Percentiles rank a stretch among this genome's conserved stretches.
phyloP scores from a whole-genome alignment of 2,888 invertebrate species.

The Aproaerema taeniolella region DNA sequence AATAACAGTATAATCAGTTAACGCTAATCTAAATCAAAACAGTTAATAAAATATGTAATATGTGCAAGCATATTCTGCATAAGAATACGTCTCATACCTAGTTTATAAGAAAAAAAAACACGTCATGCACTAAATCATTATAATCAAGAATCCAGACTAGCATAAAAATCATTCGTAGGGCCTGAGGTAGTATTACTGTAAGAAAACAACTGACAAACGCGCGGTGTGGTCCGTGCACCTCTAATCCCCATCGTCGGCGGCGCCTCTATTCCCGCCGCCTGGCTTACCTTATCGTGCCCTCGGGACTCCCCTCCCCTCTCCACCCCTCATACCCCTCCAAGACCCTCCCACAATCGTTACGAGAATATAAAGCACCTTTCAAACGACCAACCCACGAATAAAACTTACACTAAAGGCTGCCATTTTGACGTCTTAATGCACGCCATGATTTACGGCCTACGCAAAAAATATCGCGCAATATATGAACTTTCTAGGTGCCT shows the following conservation, averaged over 20 bases:
- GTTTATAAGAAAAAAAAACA: too few relatives aligned
- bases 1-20: too few relatives aligned
- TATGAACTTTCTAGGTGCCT: too few relatives aligned
- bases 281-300: constrained; percentile 66
- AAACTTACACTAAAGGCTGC: constrained; percentile 33
- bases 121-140: too few relatives aligned
- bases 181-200: not conserved
- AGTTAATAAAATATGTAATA: too few relatives aligned
- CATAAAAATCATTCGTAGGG: too few relatives aligned
- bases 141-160: too few relatives aligned
- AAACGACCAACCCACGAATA: constrained; percentile 43
- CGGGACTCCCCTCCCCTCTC: constrained; percentile 39
- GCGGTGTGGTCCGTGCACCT: constrained; percentile 57
- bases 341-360: constrained; percentile 32
- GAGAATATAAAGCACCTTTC: constrained; percentile 52
- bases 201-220: constrained; percentile 15
- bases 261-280: constrained; percentile 49
- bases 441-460: not conserved
- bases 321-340: constrained; percentile 20
- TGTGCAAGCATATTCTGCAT: too few relatives aligned
- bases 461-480: too few relatives aligned
- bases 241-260: constrained; percentile 46
- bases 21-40: too few relatives aligned
- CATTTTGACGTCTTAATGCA: not conserved
- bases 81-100: too few relatives aligned